Evolutionary conservation across 2,888 invertebrate species (phyloP), one percentile per base, ranked within the genome.

Genomic region (Julus scanicus): DNA sequence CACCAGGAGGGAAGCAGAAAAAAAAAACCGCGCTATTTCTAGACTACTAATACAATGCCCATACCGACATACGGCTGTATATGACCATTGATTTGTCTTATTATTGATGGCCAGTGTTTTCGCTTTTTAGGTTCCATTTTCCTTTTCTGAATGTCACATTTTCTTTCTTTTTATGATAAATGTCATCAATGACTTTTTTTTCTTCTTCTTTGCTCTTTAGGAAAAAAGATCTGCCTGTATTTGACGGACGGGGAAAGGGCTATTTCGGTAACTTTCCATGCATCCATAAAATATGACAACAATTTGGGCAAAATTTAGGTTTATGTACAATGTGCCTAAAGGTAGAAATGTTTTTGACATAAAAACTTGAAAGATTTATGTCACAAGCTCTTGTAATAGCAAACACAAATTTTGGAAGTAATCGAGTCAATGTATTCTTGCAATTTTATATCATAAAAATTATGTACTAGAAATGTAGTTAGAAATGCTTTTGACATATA

Each of bases 21-120:
- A 20, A 71, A 71, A 71, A 71, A 13, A 8, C 53, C 6, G 8
- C 6, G 29, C 71, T 20, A 71, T 6, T 71, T 6, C 20, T 6
- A 71, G n/a, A 2, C 71, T 17, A 53, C 53, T 44, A 44, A 17
- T 17, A 53, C 53, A 8, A 71, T 29, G 71, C 71, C 57, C 57
- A 57, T n/a, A 57, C 57, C 15, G 57, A 1, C 71, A 29, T 20
- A 20, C 20, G 71, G 9, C 71, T 9, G 20, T 71, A 29, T 71
- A 29, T 71, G 71, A 71, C 71, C 71, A 71, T 71, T 71, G 71
- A 71, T 71, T 71, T 71, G 71, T 71, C 71, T 29, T 71, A 71
- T 71, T 71, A 71, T 71, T 71, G 71, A 71, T 71, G 71, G 71
- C 71, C 29, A 29, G 71, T 71, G 71, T 71, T 71, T 71, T 71